These are phyloP conservation scores for Subanguina moxae DNA, from an alignment of 1,140 invertebrate genomes.

Conservation along the genomic window DNA sequence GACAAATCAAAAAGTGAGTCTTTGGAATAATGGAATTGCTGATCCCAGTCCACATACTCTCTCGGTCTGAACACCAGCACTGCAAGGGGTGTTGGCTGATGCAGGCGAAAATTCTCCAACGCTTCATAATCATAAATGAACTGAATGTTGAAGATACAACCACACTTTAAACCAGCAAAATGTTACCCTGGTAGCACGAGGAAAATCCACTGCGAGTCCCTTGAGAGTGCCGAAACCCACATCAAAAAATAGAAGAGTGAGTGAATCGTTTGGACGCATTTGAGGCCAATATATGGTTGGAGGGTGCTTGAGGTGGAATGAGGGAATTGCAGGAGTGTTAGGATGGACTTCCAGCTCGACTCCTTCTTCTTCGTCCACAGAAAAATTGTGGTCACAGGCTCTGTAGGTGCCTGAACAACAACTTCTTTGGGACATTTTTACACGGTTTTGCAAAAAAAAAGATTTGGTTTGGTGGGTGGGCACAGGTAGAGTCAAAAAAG, in stretches of 20 bases:
- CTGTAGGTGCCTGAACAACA: constrained; percentile 45
- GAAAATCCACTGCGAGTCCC: constrained; percentile 51
- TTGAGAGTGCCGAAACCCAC: constrained; percentile 51
- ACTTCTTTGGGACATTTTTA: background rate
- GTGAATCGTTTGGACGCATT: constrained; percentile 39
- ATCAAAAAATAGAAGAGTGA: constrained; percentile 46
- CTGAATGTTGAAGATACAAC: constrained; percentile 2
- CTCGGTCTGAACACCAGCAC: constrained; percentile 44
- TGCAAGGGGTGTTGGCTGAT: constrained; percentile 50
- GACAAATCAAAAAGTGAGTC: constrained; percentile 43
- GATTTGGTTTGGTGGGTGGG: background rate
- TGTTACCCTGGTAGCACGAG: constrained; percentile 41
- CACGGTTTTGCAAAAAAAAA: background rate
- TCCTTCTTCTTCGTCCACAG: constrained; percentile 7
- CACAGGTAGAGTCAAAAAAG: too few species aligned
- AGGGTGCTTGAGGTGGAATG: constrained; percentile 39
- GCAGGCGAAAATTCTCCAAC: constrained; percentile 51
- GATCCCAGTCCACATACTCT: constrained; percentile 17
- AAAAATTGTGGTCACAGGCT: constrained; percentile 55
- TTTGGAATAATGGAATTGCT: background rate
- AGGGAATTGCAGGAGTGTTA: constrained; percentile 39
- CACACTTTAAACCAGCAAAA: background rate
- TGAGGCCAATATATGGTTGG: constrained; percentile 51
- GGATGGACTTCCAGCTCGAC: constrained; percentile 41
- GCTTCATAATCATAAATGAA: constrained; percentile 34